Percentiles rank a stretch among this genome's conserved stretches.
phyloP scores from a whole-genome alignment of 2,797 vertebrate genomes.

The Siniperca undulata region DNA sequence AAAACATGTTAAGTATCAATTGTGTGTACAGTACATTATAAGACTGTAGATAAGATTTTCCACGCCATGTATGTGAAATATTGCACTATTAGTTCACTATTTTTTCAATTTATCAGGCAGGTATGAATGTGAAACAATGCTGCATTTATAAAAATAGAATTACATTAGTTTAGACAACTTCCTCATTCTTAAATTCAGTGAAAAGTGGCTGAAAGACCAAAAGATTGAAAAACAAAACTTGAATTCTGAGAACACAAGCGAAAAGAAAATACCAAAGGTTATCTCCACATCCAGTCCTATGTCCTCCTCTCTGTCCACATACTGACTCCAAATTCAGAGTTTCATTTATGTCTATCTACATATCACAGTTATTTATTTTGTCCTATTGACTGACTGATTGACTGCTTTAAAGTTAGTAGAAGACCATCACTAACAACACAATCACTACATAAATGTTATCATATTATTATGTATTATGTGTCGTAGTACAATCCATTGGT shows the following conservation, averaged over 20 bases:
- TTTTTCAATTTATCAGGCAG: not conserved
- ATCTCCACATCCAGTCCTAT: not conserved
- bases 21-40: not conserved
- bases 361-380: not conserved
- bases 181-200: not conserved
- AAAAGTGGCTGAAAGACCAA: slow-evolving; percentile 4
- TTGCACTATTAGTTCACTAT: not conserved
- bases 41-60: not conserved
- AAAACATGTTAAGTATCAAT: not conserved
- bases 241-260: not conserved
- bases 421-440: not conserved
- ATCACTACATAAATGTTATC: not conserved
- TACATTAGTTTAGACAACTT: not conserved
- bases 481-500: not conserved
- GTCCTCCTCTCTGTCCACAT: not conserved
- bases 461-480: not conserved
- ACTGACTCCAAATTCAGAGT: not conserved
- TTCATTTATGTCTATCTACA: not conserved
- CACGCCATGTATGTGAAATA: not conserved
- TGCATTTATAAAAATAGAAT: not conserved
- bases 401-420: not conserved
- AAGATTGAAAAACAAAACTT: not conserved
- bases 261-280: not conserved
- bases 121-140: not conserved
- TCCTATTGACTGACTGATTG: not conserved